Base-by-base conservation (phyloP, 2,888 invertebrate species). In the Dasypolia templi region DNA sequence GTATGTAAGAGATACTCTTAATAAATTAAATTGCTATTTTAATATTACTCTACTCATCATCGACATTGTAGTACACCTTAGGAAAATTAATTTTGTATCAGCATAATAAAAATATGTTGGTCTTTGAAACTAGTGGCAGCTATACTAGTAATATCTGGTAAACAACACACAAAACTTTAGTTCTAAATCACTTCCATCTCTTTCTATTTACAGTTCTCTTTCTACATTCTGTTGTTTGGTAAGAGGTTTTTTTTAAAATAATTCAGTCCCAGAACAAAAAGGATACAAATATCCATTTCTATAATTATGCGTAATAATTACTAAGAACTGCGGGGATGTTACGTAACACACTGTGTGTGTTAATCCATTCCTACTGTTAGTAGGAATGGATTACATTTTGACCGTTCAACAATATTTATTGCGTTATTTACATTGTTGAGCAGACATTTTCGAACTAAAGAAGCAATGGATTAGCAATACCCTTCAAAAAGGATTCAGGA, bases 21-120 rank as follows among this genome's bases (percentile, higher is more conserved):
- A 58, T 58, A 65, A 65, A 49, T 75, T 65, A 65, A n/a, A 75
- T 58, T 51, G 26, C 49, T 29, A 29, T 32, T 29, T n/a, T 62
- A 42, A 44, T 26, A 19, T 44, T 29, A 44, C 7, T 29, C 29
- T 44, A 22, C 22, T 63, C 2, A 5, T 49, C 3, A 5, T 22
- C 6, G 9, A 26, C 6, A 46, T 26, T 14, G 19, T 64, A 35
- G 42, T 39, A 26, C 17, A 5, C 0, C 12, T 19, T 9, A 4
- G 7, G 14, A 22, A 29, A 63, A 63, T 12, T 12, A 29, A 14
- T 19, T 62, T 22, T 62, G 14, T 22, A 22, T 62, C 12, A 19
- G 6, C 62, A 7, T 26, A n/a, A n/a, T n/a, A n/a, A n/a, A n/a
- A n/a, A n/a, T n/a, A n/a, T n/a, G n/a, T n/a, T n/a, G 22, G 22